These are phyloP conservation scores for Trachymyrmex cornetzi DNA, from an alignment of 1,140 invertebrate genomes.

Conservation along the genomic window DNA sequence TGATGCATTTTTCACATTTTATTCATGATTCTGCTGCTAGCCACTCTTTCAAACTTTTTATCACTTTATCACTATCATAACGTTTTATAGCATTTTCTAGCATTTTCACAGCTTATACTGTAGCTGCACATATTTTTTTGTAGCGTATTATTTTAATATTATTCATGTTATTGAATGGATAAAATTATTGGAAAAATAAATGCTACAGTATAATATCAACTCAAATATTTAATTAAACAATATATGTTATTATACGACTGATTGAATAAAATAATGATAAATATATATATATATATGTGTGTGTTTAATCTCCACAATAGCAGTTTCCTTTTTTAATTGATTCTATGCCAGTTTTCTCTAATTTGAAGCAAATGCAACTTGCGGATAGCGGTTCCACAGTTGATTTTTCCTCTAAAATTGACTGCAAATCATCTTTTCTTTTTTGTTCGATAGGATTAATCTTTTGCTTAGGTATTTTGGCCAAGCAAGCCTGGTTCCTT, in stretches of 20 bases:
- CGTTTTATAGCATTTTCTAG: neutral
- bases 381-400: neutral
- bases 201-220: neutral
- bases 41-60: conserved; percentile 7
- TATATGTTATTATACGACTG: neutral
- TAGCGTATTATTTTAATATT: neutral
- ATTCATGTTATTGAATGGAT: neutral
- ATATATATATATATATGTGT: too few relatives aligned
- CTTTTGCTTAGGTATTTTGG: conserved; percentile 66
- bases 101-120: neutral
- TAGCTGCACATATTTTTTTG: neutral
- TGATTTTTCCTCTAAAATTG: neutral
- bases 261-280: conserved; percentile 27
- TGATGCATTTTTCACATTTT: conserved; percentile 23
- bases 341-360: neutral
- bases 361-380: conserved; percentile 48
- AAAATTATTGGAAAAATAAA: conserved; percentile 22
- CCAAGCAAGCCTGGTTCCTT: conserved; percentile 63
- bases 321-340: conserved; percentile 51
- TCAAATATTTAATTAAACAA: neutral
- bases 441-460: neutral
- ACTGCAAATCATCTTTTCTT: neutral
- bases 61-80: neutral
- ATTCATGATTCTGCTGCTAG: neutral
- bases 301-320: conserved; percentile 31